phyloP scores from a whole-genome alignment of 1,140 invertebrate species.

The Globodera ellingtonae region DNA sequence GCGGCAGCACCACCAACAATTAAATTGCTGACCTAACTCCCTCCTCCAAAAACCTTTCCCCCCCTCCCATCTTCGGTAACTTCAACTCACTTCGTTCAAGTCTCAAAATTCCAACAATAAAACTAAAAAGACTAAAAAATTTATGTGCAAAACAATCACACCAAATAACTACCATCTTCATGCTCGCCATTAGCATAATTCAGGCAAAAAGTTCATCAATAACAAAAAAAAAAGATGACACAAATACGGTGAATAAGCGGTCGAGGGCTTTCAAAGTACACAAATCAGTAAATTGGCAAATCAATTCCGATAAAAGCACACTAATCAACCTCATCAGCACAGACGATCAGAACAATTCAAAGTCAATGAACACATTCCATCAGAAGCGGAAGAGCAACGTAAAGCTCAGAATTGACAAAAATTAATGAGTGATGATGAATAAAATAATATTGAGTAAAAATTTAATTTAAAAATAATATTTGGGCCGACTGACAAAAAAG shows the following conservation, averaged over 20 bases:
- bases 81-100: too few species aligned
- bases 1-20: neutral
- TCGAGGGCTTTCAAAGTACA: neutral
- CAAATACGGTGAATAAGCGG: neutral
- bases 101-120: too few species aligned
- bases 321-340: neutral
- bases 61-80: too few species aligned
- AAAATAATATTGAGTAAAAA: too few species aligned
- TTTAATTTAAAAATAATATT: too few species aligned
- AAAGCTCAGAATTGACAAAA: neutral
- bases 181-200: neutral
- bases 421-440: neutral
- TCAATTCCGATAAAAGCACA: neutral
- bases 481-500: neutral
- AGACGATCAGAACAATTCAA: neutral
- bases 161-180: neutral
- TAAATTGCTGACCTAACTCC: neutral
- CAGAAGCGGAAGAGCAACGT: neutral
- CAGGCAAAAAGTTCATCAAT: neutral
- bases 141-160: too few species aligned
- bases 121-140: too few species aligned
- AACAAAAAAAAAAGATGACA: conserved; percentile 1
- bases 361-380: neutral
- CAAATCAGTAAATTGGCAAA: too few species aligned
- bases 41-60: neutral